Conservation (phyloP, 1,140 invertebrate species). For the Sesamia nonagrioides region DNA sequence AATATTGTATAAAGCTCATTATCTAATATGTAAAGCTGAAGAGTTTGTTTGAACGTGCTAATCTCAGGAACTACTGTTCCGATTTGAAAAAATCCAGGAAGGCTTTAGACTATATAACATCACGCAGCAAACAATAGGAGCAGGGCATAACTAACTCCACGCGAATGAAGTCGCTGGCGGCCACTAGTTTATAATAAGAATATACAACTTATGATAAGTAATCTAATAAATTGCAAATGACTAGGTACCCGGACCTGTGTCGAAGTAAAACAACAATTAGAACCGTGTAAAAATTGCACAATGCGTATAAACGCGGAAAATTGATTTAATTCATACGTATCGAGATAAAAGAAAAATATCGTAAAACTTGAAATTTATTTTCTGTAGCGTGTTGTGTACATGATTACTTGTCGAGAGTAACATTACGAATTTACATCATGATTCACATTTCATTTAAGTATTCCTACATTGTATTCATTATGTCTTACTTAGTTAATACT, state of each 20-base stretch:
- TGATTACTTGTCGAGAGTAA: not conserved
- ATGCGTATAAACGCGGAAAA: slow-evolving; percentile 46
- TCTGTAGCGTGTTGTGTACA: not conserved
- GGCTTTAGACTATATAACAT: no score
- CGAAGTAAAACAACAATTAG: slow-evolving; percentile 29
- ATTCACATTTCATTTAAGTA: not conserved
- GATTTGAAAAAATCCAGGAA: no score
- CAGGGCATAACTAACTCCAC: no score
- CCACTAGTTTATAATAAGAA: no score
- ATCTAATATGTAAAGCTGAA: no score
- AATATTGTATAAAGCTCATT: no score
- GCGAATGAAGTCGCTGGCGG: no score
- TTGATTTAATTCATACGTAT: slow-evolving; percentile 49
- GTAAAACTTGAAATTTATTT: slow-evolving; percentile 32
- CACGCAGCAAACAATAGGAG: no score
- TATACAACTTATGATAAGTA: not conserved
- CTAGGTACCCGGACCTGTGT: not conserved
- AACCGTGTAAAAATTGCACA: slow-evolving; percentile 41
- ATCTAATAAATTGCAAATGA: not conserved
- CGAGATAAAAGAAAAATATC: slow-evolving; percentile 37
- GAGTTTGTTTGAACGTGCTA: no score
- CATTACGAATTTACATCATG: not conserved
- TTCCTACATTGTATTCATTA: not conserved
- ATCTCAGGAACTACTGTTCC: no score
- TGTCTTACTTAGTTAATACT: no score